Base-by-base conservation (phyloP, 2,113 vertebrate genomes). In the Hypocryptadius cinnamomeus region DNA sequence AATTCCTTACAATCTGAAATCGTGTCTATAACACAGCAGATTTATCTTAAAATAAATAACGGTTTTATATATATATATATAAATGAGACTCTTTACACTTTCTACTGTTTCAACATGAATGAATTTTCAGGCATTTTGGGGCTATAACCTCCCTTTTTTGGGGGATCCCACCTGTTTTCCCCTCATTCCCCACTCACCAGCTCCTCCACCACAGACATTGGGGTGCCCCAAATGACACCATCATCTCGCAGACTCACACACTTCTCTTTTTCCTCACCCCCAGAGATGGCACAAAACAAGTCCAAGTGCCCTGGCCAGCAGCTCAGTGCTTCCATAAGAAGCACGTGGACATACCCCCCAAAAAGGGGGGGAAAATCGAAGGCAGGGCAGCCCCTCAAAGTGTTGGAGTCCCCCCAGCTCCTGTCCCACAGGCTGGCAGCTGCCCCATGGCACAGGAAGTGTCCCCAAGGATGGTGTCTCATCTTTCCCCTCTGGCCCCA, bases 161-260 rank as follows among this genome's bases (percentile, higher is more conserved):
- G 21, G 10, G 16, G 5, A 39, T 14, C 10, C 3, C 1, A 0
- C 12, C 9, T 73, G 8, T 56, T 42, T 5, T 16, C 16, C 13
- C 35, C 8, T 66, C 42, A 24, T 40, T 39, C 13, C 15, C 6
- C 42, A 33, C 28, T 64, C 65, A 42, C 20, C 4, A 1, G 20
- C 17, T 53, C 13, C 22, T 39, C 16, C 47, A 53, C 21, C 33
- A 35, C 31, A 40, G 31, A 23, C 44, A 31, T 8, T 53, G 33
- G 33, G 21, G 39, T 37, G 10, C 15, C 18, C 23, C 44, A 40
- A 48, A 50, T 50, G 31, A 37, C 47, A 37, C 20, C 37, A 30
- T 50, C 44, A 40, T 24, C 35, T 27, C 8, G 3, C 24, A 40
- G 25, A 30, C 10, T 61, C 37, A 24, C 25, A 16, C 37, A 35